phyloP scores from a whole-genome alignment of 2,797 vertebrate species.

The Cossypha caffra region DNA sequence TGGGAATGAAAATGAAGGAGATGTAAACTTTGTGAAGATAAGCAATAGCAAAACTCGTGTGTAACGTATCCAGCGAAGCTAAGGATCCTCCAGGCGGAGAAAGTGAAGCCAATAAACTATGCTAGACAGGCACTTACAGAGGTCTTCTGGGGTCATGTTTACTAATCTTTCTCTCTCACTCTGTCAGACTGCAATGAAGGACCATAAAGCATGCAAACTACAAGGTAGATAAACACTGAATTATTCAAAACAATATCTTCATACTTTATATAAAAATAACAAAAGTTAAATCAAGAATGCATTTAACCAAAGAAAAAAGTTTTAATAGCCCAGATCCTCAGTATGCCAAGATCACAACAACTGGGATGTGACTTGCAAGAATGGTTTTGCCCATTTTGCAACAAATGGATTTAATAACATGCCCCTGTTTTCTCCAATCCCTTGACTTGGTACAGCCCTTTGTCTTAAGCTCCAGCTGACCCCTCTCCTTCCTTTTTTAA shows the following conservation, averaged over 20 bases:
- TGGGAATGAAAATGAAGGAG: neutral
- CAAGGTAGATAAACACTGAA: constrained; percentile 20
- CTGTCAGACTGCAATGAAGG: constrained; percentile 48
- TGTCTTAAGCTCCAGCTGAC: constrained; percentile 36
- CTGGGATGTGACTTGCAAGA: neutral
- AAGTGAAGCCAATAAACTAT: constrained; percentile 71
- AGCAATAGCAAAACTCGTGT: neutral
- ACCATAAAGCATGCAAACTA: constrained; percentile 40
- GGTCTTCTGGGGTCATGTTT: constrained; percentile 71
- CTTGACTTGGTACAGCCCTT: constrained; percentile 9
- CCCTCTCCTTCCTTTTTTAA: neutral
- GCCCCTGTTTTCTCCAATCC: neutral
- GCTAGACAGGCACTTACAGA: constrained; percentile 65
- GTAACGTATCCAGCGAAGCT: constrained; percentile 23
- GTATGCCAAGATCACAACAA: neutral
- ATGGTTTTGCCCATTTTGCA: neutral
- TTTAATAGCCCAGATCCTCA: neutral
- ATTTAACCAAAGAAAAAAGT: neutral
- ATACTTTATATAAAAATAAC: neutral
- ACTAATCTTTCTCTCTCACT: constrained; percentile 67
- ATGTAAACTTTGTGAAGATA: constrained; percentile 38
- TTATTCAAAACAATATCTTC: constrained; percentile 29
- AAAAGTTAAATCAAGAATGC: neutral
- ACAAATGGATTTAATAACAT: constrained; percentile 16
- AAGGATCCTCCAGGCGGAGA: constrained; percentile 36